Evolutionary conservation across 2,113 vertebrate genomes (phyloP).

Genomic region (Etheostoma cragini): DNA sequence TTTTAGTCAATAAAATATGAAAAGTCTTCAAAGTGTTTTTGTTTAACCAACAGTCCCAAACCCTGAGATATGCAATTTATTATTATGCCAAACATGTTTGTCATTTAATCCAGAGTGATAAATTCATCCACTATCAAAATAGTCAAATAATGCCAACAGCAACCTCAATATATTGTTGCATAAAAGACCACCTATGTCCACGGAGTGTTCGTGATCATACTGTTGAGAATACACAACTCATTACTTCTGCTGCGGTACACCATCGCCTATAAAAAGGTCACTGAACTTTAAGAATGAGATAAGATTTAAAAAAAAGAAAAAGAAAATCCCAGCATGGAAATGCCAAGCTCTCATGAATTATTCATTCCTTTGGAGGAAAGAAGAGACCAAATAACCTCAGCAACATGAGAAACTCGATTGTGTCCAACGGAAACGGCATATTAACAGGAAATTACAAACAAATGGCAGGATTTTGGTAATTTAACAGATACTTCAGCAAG

Average conservation of each 20-base stretch:
- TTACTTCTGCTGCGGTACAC: background rate
- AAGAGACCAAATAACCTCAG: background rate
- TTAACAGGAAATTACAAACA: slow-evolving; percentile 24
- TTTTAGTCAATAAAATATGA: background rate
- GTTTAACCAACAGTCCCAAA: background rate
- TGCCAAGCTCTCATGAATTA: slow-evolving; percentile 49
- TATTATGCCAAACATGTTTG: background rate
- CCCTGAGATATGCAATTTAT: background rate
- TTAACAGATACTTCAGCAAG: background rate
- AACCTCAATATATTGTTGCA: background rate
- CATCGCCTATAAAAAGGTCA: slow-evolving; percentile 42
- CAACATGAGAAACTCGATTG: slow-evolving; percentile 12
- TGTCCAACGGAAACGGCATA: background rate
- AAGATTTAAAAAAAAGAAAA: slow-evolving; percentile 48
- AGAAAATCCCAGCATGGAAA: slow-evolving; percentile 34
- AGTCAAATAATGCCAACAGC: background rate
- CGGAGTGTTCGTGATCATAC: background rate
- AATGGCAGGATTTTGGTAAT: background rate
- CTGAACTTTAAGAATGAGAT: slow-evolving; percentile 11
- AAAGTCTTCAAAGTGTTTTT: background rate
- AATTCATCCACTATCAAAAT: background rate
- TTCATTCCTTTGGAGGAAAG: slow-evolving; percentile 7
- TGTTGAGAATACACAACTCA: background rate
- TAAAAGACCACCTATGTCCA: background rate
- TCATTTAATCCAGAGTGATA: background rate